These are phyloP conservation scores for Heliconius hermathena DNA, from an alignment of 1,140 invertebrate genomes.

Conservation along the genomic window DNA sequence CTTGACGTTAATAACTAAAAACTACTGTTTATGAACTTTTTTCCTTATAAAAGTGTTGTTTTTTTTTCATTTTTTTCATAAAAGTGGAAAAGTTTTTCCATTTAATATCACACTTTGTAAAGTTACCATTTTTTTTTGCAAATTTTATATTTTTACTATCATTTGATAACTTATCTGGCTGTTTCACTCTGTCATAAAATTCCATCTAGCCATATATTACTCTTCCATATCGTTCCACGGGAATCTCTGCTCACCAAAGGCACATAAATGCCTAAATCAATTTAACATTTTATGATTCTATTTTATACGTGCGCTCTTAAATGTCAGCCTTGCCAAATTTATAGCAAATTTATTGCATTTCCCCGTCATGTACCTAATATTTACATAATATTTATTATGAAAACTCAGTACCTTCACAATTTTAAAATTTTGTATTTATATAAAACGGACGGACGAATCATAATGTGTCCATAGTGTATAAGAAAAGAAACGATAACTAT, in stretches of 20 bases:
- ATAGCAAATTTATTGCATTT: constrained; percentile 33
- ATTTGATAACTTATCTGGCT: background rate
- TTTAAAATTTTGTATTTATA: no score
- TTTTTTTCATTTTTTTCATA: no score
- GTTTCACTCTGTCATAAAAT: constrained; percentile 20
- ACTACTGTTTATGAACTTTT: no score
- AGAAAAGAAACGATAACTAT: no score
- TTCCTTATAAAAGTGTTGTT: no score
- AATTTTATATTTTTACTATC: constrained; percentile 1
- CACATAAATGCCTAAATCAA: constrained; percentile 39
- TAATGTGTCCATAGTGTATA: no score
- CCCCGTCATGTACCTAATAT: constrained; percentile 12
- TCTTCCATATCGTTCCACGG: constrained; percentile 19
- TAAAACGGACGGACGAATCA: no score
- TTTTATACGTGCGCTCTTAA: constrained; percentile 38
- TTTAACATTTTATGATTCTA: constrained; percentile 39
- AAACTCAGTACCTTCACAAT: background rate
- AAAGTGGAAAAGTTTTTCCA: no score
- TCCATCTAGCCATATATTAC: constrained; percentile 14
- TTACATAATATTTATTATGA: background rate
- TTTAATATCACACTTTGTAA: background rate
- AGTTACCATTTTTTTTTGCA: background rate
- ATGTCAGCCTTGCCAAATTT: constrained; percentile 36
- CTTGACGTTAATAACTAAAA: no score
- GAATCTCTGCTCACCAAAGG: constrained; percentile 27